Percentiles rank a stretch among this genome's conserved stretches.
These are phyloP conservation scores for Caenorhabditis latens DNA, from an alignment of 1,140 invertebrate genomes.

Conservation along the genomic window DNA sequence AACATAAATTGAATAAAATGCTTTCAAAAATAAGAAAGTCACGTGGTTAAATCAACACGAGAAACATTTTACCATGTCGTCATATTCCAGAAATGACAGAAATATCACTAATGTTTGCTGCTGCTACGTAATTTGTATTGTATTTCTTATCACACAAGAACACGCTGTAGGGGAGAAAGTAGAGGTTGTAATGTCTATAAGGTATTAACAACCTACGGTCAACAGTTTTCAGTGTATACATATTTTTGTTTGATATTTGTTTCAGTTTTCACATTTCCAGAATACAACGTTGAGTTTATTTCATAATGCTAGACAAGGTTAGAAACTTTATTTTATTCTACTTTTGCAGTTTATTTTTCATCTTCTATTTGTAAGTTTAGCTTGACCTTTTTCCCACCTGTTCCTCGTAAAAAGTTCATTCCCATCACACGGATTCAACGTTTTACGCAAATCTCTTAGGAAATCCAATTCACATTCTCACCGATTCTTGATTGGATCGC, in stretches of 20 bases:
- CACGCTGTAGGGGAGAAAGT: background rate
- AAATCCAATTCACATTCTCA: background rate
- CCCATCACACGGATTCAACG: background rate
- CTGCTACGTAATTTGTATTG: slow-evolving; percentile 15
- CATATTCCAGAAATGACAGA: background rate
- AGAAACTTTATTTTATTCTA: background rate
- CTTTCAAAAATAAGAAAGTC: no score
- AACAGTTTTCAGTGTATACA: background rate
- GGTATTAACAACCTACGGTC: background rate
- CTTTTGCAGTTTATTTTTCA: background rate
- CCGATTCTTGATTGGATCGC: background rate
- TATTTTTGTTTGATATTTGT: background rate
- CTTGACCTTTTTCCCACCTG: background rate
- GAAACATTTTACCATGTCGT: background rate
- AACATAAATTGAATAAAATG: no score
- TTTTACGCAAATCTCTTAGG: background rate
- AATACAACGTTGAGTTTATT: no score
- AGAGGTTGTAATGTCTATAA: background rate
- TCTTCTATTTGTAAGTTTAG: background rate
- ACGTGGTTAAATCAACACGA: no score
- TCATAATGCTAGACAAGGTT: no score
- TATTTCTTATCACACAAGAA: slow-evolving; percentile 13
- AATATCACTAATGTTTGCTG: slow-evolving; percentile 28
- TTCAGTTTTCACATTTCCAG: background rate
- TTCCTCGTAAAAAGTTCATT: background rate